phyloP scores from a whole-genome alignment of 1,140 invertebrate species.

The Hypsibius dujardini region DNA sequence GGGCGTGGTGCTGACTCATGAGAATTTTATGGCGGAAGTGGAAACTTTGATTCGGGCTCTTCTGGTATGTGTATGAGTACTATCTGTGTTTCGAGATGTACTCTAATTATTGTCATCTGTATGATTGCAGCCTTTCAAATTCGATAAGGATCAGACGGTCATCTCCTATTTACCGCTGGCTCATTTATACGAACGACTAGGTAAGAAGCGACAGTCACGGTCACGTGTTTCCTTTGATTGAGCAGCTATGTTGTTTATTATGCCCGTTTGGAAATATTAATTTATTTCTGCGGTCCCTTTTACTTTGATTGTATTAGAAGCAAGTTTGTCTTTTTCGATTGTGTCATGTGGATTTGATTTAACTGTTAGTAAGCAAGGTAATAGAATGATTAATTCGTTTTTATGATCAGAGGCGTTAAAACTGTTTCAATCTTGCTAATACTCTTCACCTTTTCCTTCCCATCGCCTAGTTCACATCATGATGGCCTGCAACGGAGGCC shows the following conservation, averaged over 20 bases:
- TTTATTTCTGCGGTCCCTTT: neutral
- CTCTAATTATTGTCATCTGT: neutral
- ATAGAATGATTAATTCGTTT: neutral
- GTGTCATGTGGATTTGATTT: neutral
- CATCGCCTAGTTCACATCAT: slow-evolving; percentile 33
- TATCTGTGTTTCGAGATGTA: neutral
- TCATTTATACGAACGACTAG: slow-evolving; percentile 72
- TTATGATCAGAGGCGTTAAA: neutral
- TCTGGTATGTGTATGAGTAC: neutral
- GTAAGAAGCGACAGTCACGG: neutral
- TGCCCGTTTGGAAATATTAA: neutral
- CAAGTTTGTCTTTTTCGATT: neutral
- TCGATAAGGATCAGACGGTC: slow-evolving; percentile 37
- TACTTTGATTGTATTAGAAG: neutral
- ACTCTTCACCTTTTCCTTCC: neutral
- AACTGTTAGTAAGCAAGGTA: neutral
- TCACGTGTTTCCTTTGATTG: neutral
- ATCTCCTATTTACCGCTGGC: slow-evolving; percentile 88
- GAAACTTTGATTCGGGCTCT: neutral
- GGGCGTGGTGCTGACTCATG: slow-evolving; percentile 87
- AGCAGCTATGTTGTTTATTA: neutral
- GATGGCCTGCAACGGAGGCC: slow-evolving; percentile 47
- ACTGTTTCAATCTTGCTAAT: neutral
- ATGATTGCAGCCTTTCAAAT: neutral
- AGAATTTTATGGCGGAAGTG: slow-evolving; percentile 64